Base-by-base conservation (phyloP, 2,797 vertebrate species). In the Glyptemys insculpta region DNA sequence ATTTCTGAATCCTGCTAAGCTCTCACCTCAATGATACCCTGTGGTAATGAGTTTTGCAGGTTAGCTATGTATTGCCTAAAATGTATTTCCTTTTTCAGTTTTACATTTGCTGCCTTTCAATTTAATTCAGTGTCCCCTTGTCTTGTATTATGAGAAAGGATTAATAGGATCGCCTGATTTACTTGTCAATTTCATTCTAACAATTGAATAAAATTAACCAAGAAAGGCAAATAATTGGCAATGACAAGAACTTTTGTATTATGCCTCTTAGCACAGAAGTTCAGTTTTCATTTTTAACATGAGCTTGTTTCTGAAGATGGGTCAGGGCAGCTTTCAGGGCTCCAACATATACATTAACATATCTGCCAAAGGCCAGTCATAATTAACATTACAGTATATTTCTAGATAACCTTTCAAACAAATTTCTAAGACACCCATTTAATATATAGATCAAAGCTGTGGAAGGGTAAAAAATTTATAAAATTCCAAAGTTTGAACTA, bases 341-440 rank as follows among this genome's bases (percentile, higher is more conserved):
- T 59, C 29, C 56, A 84, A 15, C 41, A 80, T 37, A 65, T 27
- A 27, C 18, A n/a, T 8, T 31, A 92, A 85, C 59, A 81, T 21
- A 62, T 23, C 74, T 78, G 29, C 6, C 5, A 76, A 78, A 47
- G 41, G 65, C 68, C 62, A 65, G 37, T 41, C 6, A 31, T 34
- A 52, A 56, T 87, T 7, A 56, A 79, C 68, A 16, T 44, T 86
- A 50, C 44, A 81, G 18, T 83, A 25, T 21, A 37, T 65, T 79
- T 44, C 29, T 79, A 27, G 27, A 79, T 21, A 21, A 68, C 65
- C 47, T 87, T 68, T 87, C 84, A 91, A 94, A 86, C 15, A 41
- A 57, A 79, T 21, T 34, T 90, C 25, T 11, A 82, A 86, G 91
- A 94, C 96, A 53, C 50, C 87, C 81, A 87, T 80, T 95, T 89